phyloP scores from a whole-genome alignment of 2,113 vertebrate genomes.

The Orientallactaga bullata region DNA sequence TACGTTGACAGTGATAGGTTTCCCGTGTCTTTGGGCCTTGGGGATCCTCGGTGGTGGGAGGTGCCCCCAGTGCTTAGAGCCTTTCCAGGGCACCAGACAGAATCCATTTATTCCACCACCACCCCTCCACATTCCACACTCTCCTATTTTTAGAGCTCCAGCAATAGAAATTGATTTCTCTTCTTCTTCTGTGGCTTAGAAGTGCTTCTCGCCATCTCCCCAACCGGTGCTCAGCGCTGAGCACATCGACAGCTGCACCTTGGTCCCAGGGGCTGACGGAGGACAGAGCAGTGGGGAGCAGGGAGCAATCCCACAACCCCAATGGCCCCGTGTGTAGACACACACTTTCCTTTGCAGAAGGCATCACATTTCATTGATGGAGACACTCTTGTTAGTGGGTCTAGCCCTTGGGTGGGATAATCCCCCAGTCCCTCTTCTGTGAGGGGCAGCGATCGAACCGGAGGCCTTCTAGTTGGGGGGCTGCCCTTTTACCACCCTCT shows the following conservation, averaged over 20 bases:
- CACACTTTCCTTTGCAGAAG: not conserved
- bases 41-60: not conserved
- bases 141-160: not conserved
- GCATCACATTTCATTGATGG: not conserved
- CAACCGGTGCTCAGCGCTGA: not conserved
- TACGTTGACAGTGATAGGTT: fast-evolving
- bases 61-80: not conserved
- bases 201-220: not conserved
- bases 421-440: not conserved
- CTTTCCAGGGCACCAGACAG: not conserved
- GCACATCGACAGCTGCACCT: not conserved
- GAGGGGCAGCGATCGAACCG: not conserved
- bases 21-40: not conserved
- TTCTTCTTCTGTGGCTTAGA: constrained; percentile 51
- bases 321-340: fast-evolving
- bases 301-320: not conserved
- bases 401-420: not conserved
- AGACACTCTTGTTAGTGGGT: too few species aligned
- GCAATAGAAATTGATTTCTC: constrained; percentile 54
- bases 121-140: not conserved
- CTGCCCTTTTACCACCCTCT: not conserved
- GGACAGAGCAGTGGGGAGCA: not conserved
- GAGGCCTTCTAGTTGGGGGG: fast-evolving
- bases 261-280: fast-evolving
- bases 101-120: not conserved